A percentile compares a stretch with the other conserved stretches of the same genome.
phyloP scores from a whole-genome alignment of 1,140 invertebrate genomes.

The Drosophila subpulchrella region DNA sequence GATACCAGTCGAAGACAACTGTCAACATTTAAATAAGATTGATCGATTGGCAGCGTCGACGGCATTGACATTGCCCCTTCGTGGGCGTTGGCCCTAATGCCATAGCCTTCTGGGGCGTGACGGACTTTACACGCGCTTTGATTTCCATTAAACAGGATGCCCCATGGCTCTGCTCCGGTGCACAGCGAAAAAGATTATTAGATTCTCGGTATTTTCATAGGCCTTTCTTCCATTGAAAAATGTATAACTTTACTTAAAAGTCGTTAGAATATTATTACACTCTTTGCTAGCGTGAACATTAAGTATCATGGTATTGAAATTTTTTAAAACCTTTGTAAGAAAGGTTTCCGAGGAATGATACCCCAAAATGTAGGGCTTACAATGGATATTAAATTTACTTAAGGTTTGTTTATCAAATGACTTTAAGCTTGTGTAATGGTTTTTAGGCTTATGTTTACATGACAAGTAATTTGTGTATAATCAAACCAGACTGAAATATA shows the following conservation, averaged over 20 bases:
- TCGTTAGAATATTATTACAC: neutral
- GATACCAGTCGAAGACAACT: slow-evolving; percentile 74
- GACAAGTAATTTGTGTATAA: too few species aligned
- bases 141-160: slow-evolving; percentile 59
- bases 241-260: too few species aligned
- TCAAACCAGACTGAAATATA: too few species aligned
- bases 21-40: slow-evolving; percentile 83
- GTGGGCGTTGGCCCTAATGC: slow-evolving; percentile 42
- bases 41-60: slow-evolving; percentile 71
- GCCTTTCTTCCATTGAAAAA: neutral
- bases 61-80: slow-evolving; percentile 26
- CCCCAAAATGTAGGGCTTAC: too few species aligned
- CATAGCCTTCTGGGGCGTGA: slow-evolving; percentile 20
- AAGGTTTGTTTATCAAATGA: too few species aligned
- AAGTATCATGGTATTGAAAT: too few species aligned
- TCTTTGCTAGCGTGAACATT: too few species aligned
- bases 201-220: neutral
- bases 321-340: too few species aligned
- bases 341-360: too few species aligned
- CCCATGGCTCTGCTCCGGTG: slow-evolving; percentile 9
- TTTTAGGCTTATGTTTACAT: too few species aligned
- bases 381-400: too few species aligned
- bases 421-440: too few species aligned
- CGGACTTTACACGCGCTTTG: slow-evolving; percentile 44
- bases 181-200: neutral